These are phyloP conservation scores for Trissolcus japonicus DNA, from an alignment of 2,888 invertebrate species.

Conservation along the genomic window DNA sequence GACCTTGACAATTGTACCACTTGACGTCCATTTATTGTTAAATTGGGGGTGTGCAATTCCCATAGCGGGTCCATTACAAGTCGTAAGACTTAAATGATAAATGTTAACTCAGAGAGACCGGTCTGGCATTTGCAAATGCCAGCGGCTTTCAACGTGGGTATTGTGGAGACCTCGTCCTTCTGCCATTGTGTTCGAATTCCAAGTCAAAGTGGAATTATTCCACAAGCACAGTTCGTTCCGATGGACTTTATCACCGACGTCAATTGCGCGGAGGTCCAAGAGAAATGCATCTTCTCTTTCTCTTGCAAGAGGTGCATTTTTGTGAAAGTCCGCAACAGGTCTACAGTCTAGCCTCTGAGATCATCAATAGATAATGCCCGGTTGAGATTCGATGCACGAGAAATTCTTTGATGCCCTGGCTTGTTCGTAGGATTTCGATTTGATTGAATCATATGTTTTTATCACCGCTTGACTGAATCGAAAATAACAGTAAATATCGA, in stretches of 20 bases:
- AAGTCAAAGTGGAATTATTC: constrained; percentile 52
- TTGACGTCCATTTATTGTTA: constrained; percentile 5
- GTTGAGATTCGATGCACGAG: background rate
- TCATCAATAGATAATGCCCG: constrained; percentile 24
- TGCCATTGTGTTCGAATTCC: constrained; percentile 59
- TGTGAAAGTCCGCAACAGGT: constrained; percentile 54
- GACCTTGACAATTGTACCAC: constrained; percentile 17
- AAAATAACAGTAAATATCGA: too few species aligned
- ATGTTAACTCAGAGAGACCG: constrained; percentile 61
- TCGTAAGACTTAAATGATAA: constrained; percentile 63
- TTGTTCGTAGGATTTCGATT: too few species aligned
- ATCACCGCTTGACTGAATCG: too few species aligned
- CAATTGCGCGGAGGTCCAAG: constrained; percentile 31
- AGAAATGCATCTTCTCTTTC: constrained; percentile 56
- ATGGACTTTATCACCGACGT: constrained; percentile 16
- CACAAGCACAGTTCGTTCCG: constrained; percentile 26
- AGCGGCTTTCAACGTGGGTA: constrained; percentile 69
- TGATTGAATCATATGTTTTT: too few species aligned
- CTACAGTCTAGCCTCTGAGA: constrained; percentile 41
- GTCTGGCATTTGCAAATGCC: constrained; percentile 73
- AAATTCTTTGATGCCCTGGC: too few species aligned
- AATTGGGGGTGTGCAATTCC: constrained; percentile 18
- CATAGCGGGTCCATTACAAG: constrained; percentile 41
- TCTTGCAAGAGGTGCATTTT: constrained; percentile 43
- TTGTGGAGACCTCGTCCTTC: constrained; percentile 58